Conservation (phyloP, 2,113 vertebrate genomes). For the Rhinoptilus africanus region DNA sequence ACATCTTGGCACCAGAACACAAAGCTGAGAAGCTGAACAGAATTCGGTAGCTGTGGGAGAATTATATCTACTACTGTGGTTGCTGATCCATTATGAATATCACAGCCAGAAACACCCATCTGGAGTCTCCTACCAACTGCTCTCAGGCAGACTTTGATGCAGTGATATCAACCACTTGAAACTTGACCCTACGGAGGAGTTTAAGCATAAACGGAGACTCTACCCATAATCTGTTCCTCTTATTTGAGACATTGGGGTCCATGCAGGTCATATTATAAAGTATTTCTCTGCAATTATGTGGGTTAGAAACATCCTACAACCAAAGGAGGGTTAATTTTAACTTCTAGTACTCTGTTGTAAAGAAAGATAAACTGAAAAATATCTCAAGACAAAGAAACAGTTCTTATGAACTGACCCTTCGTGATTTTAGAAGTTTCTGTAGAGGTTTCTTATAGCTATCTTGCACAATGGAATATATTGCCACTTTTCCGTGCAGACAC, state of each 20-base stretch:
- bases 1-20: slow-evolving; percentile 16
- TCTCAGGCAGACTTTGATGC: neutral
- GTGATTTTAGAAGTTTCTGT: neutral
- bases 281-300: neutral
- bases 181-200: neutral
- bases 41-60: neutral
- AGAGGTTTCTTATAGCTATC: neutral
- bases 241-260: neutral
- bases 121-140: slow-evolving; percentile 28
- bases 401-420: neutral
- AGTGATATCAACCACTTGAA: neutral
- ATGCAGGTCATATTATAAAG: neutral
- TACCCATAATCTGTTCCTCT: neutral
- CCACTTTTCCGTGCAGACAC: neutral
- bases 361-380: neutral
- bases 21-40: slow-evolving; percentile 17
- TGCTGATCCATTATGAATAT: slow-evolving; percentile 32
- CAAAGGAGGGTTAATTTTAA: neutral
- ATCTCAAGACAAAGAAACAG: neutral
- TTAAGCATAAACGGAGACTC: neutral
- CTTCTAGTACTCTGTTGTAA: neutral
- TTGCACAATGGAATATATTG: neutral
- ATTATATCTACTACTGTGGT: slow-evolving; percentile 8
- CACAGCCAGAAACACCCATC: slow-evolving; percentile 36
- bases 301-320: neutral